Conservation (phyloP, 2,797 vertebrate species). For the Brachymystax lenok region DNA sequence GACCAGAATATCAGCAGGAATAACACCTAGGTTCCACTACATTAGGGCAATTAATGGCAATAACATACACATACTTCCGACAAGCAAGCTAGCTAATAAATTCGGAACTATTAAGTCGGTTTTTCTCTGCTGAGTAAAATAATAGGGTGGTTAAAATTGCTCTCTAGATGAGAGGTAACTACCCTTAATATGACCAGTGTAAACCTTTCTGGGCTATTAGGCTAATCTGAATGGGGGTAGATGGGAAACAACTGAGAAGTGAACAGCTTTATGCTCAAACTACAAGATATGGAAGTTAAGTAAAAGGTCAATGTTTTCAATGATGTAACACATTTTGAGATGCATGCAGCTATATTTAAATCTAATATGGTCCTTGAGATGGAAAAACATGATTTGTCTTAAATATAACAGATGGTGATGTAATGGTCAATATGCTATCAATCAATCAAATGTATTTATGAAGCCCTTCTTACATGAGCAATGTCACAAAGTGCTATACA, state of each 20-base stretch:
- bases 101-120: neutral
- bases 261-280: slow-evolving; percentile 32
- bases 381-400: neutral
- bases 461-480: too few relatives aligned
- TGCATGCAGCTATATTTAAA: neutral
- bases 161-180: slow-evolving; percentile 16
- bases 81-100: slow-evolving; percentile 33
- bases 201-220: slow-evolving; percentile 33
- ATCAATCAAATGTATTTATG: neutral
- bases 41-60: slow-evolving; percentile 45
- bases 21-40: slow-evolving; percentile 61
- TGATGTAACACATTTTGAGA: neutral
- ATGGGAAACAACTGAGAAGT: slow-evolving; percentile 22
- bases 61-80: slow-evolving; percentile 42
- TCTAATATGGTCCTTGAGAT: neutral
- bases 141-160: neutral
- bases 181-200: slow-evolving; percentile 11
- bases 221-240: slow-evolving; percentile 30
- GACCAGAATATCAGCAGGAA: slow-evolving; percentile 32
- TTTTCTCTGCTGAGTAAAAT: too few relatives aligned
- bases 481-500: too few relatives aligned
- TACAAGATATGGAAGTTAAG: neutral
- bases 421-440: too few relatives aligned
- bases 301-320: neutral
- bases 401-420: neutral